Evolutionary conservation across 2,113 vertebrate species (phyloP).

Genomic region (Ariopsis seemanni): DNA sequence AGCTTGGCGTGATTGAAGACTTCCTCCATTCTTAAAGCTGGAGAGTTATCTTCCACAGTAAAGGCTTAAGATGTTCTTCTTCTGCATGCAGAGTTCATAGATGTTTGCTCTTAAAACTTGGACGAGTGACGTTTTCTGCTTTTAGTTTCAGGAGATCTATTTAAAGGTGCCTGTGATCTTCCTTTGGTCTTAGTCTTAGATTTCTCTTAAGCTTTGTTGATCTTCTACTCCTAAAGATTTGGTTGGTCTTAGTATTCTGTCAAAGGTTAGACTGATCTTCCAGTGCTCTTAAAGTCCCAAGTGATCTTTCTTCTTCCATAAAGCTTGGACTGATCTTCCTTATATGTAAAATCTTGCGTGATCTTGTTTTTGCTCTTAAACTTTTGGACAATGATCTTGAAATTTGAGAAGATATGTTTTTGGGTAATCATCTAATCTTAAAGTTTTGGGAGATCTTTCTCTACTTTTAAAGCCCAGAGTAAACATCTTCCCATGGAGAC

Average conservation of each 20-base stretch:
- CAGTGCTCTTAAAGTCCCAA: neutral
- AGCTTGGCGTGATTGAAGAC: conserved; percentile 44
- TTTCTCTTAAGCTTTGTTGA: neutral
- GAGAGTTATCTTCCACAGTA: neutral
- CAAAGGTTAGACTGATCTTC: neutral
- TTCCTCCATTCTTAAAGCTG: conserved; percentile 38
- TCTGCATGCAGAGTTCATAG: neutral
- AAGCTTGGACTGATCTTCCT: neutral
- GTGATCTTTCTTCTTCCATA: neutral
- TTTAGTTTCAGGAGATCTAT: neutral
- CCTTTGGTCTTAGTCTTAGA: neutral
- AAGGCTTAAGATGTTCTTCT: neutral
- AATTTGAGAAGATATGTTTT: neutral
- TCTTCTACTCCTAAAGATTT: neutral
- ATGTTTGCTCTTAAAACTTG: neutral
- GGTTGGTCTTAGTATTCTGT: neutral
- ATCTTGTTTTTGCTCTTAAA: neutral
- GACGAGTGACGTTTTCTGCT: too few species aligned
- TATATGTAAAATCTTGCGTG: neutral
- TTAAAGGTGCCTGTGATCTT: neutral
- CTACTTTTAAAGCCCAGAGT: neutral
- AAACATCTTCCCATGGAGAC: neutral
- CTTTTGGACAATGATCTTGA: neutral
- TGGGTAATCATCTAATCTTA: neutral
- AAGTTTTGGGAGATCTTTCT: neutral